These are phyloP conservation scores for Corythornis vintsioides DNA, from an alignment of 2,113 vertebrate species.

Conservation along the genomic window DNA sequence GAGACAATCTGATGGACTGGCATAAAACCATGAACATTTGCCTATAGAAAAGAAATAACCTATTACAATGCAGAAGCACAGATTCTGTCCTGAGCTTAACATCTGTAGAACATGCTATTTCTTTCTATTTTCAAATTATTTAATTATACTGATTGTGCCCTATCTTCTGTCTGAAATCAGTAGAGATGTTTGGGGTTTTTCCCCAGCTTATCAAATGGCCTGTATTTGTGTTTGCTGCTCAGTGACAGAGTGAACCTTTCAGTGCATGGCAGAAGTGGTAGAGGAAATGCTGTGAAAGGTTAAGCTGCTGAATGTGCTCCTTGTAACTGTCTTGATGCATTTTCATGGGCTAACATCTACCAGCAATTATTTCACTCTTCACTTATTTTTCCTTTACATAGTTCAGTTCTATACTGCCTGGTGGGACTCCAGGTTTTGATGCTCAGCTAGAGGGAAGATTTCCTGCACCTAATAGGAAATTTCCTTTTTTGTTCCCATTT, in stretches of 20 bases:
- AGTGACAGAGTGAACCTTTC: neutral
- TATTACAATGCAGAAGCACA: conserved; percentile 39
- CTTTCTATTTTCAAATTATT: conserved; percentile 9
- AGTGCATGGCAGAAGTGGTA: neutral
- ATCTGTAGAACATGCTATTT: neutral
- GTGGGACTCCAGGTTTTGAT: neutral
- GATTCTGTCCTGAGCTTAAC: neutral
- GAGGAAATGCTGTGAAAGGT: neutral
- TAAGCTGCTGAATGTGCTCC: neutral
- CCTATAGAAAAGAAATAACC: conserved; percentile 32
- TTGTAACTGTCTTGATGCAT: neutral
- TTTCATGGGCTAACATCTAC: neutral
- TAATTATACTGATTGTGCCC: neutral
- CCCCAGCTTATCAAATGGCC: neutral
- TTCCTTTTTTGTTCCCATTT: neutral
- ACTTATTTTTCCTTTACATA: neutral
- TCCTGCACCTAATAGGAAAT: neutral
- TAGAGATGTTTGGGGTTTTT: neutral
- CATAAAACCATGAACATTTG: conserved; percentile 36
- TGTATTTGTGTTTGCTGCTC: neutral
- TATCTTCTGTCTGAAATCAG: neutral
- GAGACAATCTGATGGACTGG: neutral
- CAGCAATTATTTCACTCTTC: neutral
- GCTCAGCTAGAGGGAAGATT: neutral
- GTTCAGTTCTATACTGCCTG: neutral